These are phyloP conservation scores for Cydia fagiglandana DNA, from an alignment of 1,140 invertebrate genomes.

Conservation along the genomic window DNA sequence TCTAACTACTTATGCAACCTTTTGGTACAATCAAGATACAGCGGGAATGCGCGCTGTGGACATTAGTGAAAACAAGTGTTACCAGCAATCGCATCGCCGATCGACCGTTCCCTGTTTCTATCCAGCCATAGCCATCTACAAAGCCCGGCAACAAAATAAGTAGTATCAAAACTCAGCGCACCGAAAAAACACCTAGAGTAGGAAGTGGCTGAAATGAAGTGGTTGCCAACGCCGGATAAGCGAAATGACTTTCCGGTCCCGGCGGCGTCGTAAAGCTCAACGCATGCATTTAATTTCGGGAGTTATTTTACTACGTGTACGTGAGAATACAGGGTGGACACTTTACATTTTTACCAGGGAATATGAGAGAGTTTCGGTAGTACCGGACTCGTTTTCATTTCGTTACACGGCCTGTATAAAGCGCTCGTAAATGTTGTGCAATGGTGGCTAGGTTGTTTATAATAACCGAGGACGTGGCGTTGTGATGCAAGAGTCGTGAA, in stretches of 20 bases:
- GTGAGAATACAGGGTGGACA: slow-evolving; percentile 28
- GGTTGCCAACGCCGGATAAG: slow-evolving; percentile 47
- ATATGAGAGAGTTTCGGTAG: slow-evolving; percentile 33
- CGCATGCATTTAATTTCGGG: slow-evolving; percentile 56
- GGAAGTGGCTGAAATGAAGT: slow-evolving; percentile 45
- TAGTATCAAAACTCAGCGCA: slow-evolving; percentile 44
- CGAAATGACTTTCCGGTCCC: slow-evolving; percentile 55
- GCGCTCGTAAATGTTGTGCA: not conserved
- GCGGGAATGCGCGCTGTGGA: not conserved
- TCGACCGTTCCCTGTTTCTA: not conserved
- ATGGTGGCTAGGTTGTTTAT: not conserved
- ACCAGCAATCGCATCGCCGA: not conserved
- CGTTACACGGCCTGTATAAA: slow-evolving; percentile 31
- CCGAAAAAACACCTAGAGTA: slow-evolving; percentile 44
- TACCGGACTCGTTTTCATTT: slow-evolving; percentile 41
- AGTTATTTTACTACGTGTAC: slow-evolving; percentile 43
- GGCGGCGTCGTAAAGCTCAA: slow-evolving; percentile 51
- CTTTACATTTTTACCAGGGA: slow-evolving; percentile 32
- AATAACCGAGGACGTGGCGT: not conserved
- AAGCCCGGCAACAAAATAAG: not conserved
- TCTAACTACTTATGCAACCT: no score
- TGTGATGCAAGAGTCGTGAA: not conserved
- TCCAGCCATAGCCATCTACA: not conserved
- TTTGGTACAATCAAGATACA: not conserved
- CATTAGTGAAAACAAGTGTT: not conserved